These are phyloP conservation scores for Ceratoteleas bidentatus DNA, from an alignment of 1,140 invertebrate genomes.

Conservation along the genomic window DNA sequence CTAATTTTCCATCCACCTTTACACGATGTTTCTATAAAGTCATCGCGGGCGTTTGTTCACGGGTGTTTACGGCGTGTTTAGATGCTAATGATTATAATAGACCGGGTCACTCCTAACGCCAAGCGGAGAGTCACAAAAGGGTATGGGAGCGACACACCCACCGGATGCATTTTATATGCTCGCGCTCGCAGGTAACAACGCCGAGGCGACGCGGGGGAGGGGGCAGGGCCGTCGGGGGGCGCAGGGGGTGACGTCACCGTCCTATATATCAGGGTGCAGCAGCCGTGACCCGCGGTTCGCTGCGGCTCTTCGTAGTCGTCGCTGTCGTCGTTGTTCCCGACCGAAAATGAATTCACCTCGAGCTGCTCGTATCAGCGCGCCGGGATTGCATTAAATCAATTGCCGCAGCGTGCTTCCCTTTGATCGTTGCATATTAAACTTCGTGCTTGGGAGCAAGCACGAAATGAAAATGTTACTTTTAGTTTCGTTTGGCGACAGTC, in stretches of 20 bases:
- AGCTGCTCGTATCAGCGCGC: conserved; percentile 19
- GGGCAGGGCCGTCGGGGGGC: too few species aligned
- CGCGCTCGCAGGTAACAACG: conserved; percentile 67
- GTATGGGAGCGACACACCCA: conserved; percentile 73
- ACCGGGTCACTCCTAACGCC: conserved; percentile 74
- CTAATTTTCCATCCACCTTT: too few species aligned
- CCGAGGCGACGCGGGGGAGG: conserved; percentile 42
- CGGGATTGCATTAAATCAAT: conserved; percentile 57
- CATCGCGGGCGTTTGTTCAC: conserved; percentile 38
- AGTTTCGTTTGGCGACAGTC: conserved; percentile 44
- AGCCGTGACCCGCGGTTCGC: too few species aligned
- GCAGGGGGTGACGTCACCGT: too few species aligned
- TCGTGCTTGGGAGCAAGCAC: conserved; percentile 41
- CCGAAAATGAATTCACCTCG: conserved; percentile 52
- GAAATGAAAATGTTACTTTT: conserved; percentile 61
- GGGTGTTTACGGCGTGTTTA: conserved; percentile 63
- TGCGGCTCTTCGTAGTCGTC: too few species aligned
- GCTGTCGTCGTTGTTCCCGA: conserved; percentile 47
- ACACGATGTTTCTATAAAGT: conserved; percentile 32
- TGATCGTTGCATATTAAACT: conserved; percentile 58
- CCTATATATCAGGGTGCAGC: too few species aligned
- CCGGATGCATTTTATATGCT: conserved; percentile 74
- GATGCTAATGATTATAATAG: conserved; percentile 73
- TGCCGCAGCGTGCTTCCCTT: conserved; percentile 54
- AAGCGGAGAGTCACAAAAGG: conserved; percentile 71